Conservation (phyloP, 2,888 invertebrate genomes). For the Dryobota labecula region DNA sequence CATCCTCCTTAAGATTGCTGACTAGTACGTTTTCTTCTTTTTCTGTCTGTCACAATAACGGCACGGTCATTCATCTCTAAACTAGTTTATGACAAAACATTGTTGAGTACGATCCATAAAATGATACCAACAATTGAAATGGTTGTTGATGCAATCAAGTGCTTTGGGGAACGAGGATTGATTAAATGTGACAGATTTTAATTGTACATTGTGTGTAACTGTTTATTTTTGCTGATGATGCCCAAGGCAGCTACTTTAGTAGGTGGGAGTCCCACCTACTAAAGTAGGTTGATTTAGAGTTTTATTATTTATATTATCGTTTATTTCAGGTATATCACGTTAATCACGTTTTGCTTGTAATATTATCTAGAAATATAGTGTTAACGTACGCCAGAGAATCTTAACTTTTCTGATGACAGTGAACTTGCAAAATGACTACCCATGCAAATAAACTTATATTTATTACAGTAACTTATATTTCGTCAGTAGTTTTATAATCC, state of each 20-base stretch:
- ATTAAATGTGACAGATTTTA: conserved; percentile 45
- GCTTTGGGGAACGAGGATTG: conserved; percentile 25
- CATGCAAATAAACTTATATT: too few species aligned
- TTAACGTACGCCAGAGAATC: too few species aligned
- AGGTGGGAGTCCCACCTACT: neutral
- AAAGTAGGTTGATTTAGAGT: neutral
- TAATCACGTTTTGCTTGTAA: too few species aligned
- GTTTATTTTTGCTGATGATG: conserved; percentile 48
- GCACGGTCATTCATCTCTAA: conserved; percentile 1
- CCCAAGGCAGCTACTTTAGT: neutral
- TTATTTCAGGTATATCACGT: too few species aligned
- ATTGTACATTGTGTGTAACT: conserved; percentile 29
- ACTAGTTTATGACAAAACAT: conserved; percentile 15
- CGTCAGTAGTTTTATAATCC: too few species aligned
- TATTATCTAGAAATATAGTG: too few species aligned
- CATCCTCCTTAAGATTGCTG: neutral
- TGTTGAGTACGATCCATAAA: conserved; percentile 21
- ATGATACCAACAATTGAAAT: conserved; percentile 36
- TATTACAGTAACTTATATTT: too few species aligned
- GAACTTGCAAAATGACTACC: too few species aligned
- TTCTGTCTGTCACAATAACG: conserved; percentile 4
- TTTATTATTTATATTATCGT: too few species aligned
- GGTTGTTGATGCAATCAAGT: conserved; percentile 25
- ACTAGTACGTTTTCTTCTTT: neutral
- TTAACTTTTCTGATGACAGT: too few species aligned